Conservation (phyloP, 2,888 invertebrate genomes). For the Leptura quadrifasciata region DNA sequence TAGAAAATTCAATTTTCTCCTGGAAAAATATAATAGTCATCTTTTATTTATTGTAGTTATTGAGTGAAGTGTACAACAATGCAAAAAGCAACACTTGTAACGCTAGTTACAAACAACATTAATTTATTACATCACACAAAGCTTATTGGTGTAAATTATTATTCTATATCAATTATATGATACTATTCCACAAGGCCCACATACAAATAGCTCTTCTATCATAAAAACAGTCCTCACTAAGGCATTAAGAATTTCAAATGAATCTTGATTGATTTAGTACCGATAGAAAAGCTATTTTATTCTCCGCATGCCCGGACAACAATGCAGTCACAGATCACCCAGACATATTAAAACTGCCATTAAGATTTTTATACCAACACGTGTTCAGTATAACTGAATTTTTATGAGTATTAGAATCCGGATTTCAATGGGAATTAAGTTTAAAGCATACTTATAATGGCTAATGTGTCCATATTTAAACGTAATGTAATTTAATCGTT, state of each 20-base stretch:
- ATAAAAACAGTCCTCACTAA: not conserved
- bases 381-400: constrained; percentile 15
- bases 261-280: constrained; percentile 7
- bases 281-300: not conserved
- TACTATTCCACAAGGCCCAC: not conserved
- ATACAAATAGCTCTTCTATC: not conserved
- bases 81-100: no score
- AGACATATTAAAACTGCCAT: constrained; percentile 11
- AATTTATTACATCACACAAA: no score
- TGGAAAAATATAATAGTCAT: no score
- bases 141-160: no score
- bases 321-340: constrained; percentile 13
- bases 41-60: no score
- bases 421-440: constrained; percentile 15
- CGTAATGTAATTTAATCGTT: constrained; percentile 9
- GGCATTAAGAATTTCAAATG: constrained; percentile 1
- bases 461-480: constrained; percentile 13
- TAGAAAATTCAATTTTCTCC: no score
- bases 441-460: constrained; percentile 8
- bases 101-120: no score
- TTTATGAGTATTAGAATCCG: constrained; percentile 18
- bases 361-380: constrained; percentile 17
- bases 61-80: no score
- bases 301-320: not conserved
- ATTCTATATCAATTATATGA: not conserved